phyloP scores from a whole-genome alignment of 2,113 vertebrate species.

The Himantopus leucocephalus region DNA sequence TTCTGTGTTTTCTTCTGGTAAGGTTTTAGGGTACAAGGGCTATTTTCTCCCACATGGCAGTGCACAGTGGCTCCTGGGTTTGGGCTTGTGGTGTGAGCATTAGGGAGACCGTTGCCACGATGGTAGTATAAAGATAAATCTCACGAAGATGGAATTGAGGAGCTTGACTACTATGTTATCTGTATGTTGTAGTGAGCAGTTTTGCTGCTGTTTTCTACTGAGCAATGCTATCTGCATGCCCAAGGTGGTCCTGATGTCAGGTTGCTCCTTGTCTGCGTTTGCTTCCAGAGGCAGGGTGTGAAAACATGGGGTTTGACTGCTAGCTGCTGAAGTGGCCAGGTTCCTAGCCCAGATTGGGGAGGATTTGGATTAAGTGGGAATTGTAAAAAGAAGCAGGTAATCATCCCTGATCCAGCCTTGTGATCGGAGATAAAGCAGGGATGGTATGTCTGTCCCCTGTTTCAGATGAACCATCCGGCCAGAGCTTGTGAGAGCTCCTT shows the following conservation, averaged over 20 bases:
- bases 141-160: background rate
- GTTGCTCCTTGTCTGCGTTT: background rate
- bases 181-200: background rate
- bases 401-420: background rate
- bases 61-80: background rate
- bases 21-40: background rate
- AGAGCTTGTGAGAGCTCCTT: background rate
- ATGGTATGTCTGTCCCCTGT: background rate
- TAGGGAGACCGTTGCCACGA: background rate
- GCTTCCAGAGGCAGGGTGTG: background rate
- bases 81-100: background rate
- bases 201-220: background rate
- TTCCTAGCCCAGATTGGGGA: background rate
- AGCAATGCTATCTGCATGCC: fast-evolving
- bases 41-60: background rate
- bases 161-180: background rate
- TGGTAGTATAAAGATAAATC: background rate
- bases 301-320: background rate
- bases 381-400: background rate
- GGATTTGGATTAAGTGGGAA: background rate
- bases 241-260: background rate
- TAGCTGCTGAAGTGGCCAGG: background rate
- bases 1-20: background rate
- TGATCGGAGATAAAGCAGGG: background rate
- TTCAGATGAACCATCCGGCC: background rate